These are phyloP conservation scores for Acleris holmiana DNA, from an alignment of 2,888 invertebrate species.

Conservation along the genomic window DNA sequence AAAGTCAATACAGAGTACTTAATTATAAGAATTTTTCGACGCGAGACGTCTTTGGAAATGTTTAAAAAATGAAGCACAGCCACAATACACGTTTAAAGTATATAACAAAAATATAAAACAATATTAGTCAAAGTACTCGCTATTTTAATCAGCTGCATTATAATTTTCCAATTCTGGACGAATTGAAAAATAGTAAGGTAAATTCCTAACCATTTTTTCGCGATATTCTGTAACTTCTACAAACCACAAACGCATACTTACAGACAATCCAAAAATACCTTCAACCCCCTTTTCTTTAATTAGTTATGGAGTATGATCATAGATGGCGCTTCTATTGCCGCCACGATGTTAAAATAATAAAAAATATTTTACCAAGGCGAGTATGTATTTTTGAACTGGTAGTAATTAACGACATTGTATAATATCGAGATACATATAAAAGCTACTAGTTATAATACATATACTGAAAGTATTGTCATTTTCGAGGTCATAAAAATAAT, in stretches of 20 bases:
- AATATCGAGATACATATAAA: constrained; percentile 35
- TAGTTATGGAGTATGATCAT: too few species aligned
- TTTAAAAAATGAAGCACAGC: constrained; percentile 44
- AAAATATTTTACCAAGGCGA: not conserved
- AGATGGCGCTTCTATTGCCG: too few species aligned
- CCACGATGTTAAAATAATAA: not conserved
- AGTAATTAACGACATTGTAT: constrained; percentile 20
- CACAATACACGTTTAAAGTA: constrained; percentile 24
- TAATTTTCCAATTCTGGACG: not conserved
- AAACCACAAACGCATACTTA: constrained; percentile 18
- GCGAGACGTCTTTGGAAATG: constrained; percentile 38
- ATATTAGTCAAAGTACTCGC: too few species aligned
- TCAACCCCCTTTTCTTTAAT: too few species aligned
- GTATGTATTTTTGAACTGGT: constrained; percentile 10
- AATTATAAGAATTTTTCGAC: constrained; percentile 19
- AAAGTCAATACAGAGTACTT: constrained; percentile 21
- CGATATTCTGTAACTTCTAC: constrained; percentile 12
- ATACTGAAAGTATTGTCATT: constrained; percentile 49
- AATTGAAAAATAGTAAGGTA: not conserved
- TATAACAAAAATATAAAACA: not conserved
- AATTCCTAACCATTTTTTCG: not conserved
- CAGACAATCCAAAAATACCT: constrained; percentile 20
- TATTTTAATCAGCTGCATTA: too few species aligned
- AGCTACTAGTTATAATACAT: constrained; percentile 27
- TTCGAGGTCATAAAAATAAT: constrained; percentile 39